A percentile compares a stretch with the other conserved stretches of the same genome.
These are phyloP conservation scores for Alectura lathami DNA, from an alignment of 2,113 vertebrate genomes.

Conservation along the genomic window DNA sequence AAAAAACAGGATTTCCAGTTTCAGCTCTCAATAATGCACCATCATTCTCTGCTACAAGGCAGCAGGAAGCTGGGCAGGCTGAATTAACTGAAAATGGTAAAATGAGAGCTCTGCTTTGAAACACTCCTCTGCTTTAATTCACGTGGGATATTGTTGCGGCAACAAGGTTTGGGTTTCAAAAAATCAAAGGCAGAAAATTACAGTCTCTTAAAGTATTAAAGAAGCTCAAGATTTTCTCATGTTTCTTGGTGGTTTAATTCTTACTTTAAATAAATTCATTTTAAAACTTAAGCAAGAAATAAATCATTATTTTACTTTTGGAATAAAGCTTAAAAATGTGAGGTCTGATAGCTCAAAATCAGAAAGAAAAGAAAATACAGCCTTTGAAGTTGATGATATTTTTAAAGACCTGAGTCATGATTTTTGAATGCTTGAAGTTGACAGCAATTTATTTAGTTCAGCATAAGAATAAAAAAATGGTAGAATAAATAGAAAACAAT, in stretches of 20 bases:
- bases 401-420: neutral
- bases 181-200: neutral
- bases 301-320: neutral
- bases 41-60: neutral
- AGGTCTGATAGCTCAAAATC: neutral
- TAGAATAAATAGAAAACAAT: neutral
- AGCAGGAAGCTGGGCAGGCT: neutral
- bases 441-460: constrained; percentile 23
- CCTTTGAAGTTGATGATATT: constrained; percentile 38
- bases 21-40: neutral
- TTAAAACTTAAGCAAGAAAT: neutral
- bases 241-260: neutral
- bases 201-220: neutral
- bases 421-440: neutral
- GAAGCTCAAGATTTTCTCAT: neutral
- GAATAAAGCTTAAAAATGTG: neutral
- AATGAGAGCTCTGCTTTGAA: neutral
- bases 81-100: neutral
- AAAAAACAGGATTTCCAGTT: neutral
- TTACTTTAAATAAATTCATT: neutral
- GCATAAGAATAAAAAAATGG: neutral
- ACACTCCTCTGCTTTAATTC: neutral
- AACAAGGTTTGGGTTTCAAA: neutral
- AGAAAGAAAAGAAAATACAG: neutral
- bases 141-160: neutral